phyloP scores from a whole-genome alignment of 2,797 vertebrate species.

The Threskiornis aethiopicus region DNA sequence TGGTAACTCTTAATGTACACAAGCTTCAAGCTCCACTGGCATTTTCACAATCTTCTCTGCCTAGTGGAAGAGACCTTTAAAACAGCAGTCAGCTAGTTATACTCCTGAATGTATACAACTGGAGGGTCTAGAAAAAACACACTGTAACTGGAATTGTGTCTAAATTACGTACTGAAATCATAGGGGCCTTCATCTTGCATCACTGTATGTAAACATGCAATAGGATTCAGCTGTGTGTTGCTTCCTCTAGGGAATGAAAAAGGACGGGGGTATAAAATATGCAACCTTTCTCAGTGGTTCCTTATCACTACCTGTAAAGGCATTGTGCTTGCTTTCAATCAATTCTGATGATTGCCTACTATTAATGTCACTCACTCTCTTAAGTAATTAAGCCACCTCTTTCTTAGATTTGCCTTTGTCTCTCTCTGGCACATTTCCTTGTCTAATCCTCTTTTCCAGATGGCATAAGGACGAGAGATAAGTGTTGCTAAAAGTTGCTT shows the following conservation, averaged over 20 bases:
- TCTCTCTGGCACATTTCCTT: slow-evolving; percentile 62
- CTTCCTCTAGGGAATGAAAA: not conserved
- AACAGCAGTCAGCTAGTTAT: not conserved
- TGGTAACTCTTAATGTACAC: not conserved
- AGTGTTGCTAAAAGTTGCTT: slow-evolving; percentile 74
- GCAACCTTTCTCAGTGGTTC: not conserved
- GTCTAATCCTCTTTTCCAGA: slow-evolving; percentile 69
- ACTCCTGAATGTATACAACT: not conserved
- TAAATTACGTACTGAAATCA: not conserved
- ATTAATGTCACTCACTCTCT: slow-evolving; percentile 51
- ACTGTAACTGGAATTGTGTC: not conserved
- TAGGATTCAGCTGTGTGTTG: not conserved
- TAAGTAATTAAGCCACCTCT: slow-evolving; percentile 54
- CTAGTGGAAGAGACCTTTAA: not conserved
- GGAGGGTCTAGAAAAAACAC: not conserved
- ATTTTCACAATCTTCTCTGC: not conserved
- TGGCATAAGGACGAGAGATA: slow-evolving; percentile 66
- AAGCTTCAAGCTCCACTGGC: not conserved
- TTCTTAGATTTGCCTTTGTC: slow-evolving; percentile 60
- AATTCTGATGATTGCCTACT: slow-evolving; percentile 38
- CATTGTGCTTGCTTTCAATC: slow-evolving; percentile 50
- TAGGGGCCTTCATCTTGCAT: not conserved
- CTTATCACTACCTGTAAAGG: slow-evolving; percentile 28
- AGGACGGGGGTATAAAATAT: not conserved
- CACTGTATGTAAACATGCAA: not conserved